Percentiles rank a stretch among this genome's conserved stretches.
These are phyloP conservation scores for Pseudoatta argentina DNA, from an alignment of 1,140 invertebrate genomes.

Conservation along the genomic window DNA sequence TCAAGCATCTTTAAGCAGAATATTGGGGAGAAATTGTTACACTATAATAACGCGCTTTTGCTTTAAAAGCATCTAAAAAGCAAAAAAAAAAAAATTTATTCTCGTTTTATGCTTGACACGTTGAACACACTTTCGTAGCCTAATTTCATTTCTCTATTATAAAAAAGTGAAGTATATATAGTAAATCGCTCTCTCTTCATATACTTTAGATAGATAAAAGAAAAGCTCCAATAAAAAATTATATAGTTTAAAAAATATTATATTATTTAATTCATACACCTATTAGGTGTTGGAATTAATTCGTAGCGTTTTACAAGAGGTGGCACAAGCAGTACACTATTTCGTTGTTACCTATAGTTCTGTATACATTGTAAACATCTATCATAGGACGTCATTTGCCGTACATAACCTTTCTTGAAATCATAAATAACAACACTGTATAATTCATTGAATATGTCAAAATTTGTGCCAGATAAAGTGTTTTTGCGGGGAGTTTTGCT, in stretches of 20 bases:
- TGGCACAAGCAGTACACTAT: too few relatives aligned
- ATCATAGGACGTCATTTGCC: too few relatives aligned
- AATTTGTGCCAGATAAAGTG: too few relatives aligned
- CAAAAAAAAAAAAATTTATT: slow-evolving; percentile 41
- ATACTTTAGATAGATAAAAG: background rate
- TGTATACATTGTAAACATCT: too few relatives aligned
- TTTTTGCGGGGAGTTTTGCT: too few relatives aligned
- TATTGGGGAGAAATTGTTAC: slow-evolving; percentile 48
- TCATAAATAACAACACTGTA: too few relatives aligned
- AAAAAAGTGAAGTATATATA: background rate
- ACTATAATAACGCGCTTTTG: slow-evolving; percentile 29
- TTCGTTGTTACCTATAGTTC: too few relatives aligned
- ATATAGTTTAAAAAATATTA: background rate
- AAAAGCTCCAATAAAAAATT: background rate
- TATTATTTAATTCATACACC: background rate
- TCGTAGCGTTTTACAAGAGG: too few relatives aligned
- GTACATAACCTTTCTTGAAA: too few relatives aligned
- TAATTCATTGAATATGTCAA: too few relatives aligned
- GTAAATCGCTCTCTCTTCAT: slow-evolving; percentile 16
- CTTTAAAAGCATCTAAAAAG: slow-evolving; percentile 46
- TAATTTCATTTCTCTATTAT: slow-evolving; percentile 22
- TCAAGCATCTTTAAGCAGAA: slow-evolving; percentile 27
- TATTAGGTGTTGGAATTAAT: too few relatives aligned
- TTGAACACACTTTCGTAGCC: slow-evolving; percentile 9
- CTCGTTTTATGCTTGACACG: slow-evolving; percentile 1